Conservation (phyloP, 1,140 invertebrate genomes). For the Potamilus streckersoni region DNA sequence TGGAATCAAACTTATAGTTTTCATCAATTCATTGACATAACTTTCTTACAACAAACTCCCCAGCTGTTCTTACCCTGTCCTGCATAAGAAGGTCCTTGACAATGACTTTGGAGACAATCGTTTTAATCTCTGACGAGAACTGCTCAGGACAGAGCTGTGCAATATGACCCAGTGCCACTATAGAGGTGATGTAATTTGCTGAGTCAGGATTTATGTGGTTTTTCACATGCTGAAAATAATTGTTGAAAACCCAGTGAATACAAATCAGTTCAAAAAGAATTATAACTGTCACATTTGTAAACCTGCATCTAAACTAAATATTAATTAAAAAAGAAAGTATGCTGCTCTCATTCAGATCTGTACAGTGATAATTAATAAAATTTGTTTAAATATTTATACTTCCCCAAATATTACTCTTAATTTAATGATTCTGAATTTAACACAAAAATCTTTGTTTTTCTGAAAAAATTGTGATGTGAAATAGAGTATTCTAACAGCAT, state of each 20-base stretch:
- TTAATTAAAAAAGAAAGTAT: background rate
- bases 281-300: background rate
- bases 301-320: background rate
- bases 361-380: too few species aligned
- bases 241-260: background rate
- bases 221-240: slow-evolving; percentile 67
- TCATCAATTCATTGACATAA: background rate
- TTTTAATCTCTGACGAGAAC: slow-evolving; percentile 90
- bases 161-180: slow-evolving; percentile 94
- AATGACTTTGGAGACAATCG: slow-evolving; percentile 93
- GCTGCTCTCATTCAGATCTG: background rate
- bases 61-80: slow-evolving; percentile 69
- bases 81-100: slow-evolving; percentile 95
- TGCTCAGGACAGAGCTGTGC: slow-evolving; percentile 88
- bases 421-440: too few species aligned
- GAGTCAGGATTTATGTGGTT: slow-evolving; percentile 79
- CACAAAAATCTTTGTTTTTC: too few species aligned
- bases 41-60: too few species aligned
- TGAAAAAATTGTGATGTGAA: too few species aligned
- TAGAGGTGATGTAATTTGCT: slow-evolving; percentile 89
- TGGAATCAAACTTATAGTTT: background rate
- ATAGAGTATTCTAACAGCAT: too few species aligned
- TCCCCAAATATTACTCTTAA: too few species aligned
- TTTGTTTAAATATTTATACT: too few species aligned
- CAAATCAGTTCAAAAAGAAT: background rate